phyloP scores from a whole-genome alignment of 2,113 vertebrate species.

The Nothobranchius kuhntae region DNA sequence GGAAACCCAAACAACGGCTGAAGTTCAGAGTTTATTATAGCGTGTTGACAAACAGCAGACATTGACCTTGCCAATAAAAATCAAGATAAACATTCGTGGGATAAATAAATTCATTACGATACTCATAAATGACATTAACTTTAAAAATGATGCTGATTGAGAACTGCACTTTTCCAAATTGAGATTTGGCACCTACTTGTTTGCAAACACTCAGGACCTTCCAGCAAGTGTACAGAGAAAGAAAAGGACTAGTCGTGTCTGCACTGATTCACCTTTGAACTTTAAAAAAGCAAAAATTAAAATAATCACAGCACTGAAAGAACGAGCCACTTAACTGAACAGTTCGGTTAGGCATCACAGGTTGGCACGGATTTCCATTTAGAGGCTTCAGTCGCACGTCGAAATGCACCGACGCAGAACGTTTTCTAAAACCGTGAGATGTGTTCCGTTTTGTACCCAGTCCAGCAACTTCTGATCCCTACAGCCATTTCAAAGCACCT shows the following conservation, averaged over 20 bases:
- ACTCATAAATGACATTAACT: slow-evolving; percentile 28
- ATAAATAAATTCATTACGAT: slow-evolving; percentile 35
- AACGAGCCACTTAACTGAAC: slow-evolving; percentile 48
- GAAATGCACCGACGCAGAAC: slow-evolving; percentile 29
- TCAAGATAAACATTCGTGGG: slow-evolving; percentile 26
- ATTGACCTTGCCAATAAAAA: slow-evolving; percentile 35
- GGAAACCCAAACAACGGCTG: background rate
- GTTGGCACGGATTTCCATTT: slow-evolving; percentile 47
- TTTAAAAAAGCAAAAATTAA: slow-evolving; percentile 1
- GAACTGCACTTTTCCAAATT: slow-evolving; percentile 9
- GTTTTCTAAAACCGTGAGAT: slow-evolving; percentile 39
- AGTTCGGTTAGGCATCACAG: slow-evolving; percentile 45
- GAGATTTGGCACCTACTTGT: slow-evolving; percentile 72
- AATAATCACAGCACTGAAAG: slow-evolving; percentile 46
- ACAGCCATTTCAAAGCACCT: slow-evolving; percentile 52
- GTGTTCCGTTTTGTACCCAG: slow-evolving; percentile 37
- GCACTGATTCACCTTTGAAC: background rate
- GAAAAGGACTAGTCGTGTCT: slow-evolving; percentile 4
- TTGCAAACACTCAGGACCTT: slow-evolving; percentile 58
- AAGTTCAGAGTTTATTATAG: slow-evolving; percentile 64
- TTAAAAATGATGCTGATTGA: slow-evolving; percentile 34
- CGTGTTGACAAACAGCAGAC: slow-evolving; percentile 44
- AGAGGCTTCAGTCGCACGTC: slow-evolving; percentile 28
- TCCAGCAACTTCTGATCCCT: slow-evolving; percentile 48
- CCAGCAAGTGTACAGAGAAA: slow-evolving; percentile 29